Base-by-base conservation (phyloP, 23 tunicate species). In the Clavelina lepadiformis region DNA sequence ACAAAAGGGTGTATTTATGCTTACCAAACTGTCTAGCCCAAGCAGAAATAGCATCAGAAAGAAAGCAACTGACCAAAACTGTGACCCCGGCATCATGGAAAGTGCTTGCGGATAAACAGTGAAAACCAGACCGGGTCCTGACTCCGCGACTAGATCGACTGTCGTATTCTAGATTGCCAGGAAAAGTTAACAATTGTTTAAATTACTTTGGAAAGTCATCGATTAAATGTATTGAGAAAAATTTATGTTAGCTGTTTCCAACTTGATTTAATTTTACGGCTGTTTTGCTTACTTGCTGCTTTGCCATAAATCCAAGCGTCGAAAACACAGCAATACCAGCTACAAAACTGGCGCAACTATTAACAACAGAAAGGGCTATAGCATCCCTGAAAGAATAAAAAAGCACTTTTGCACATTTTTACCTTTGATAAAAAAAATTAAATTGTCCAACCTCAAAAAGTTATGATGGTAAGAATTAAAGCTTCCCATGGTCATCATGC, bases 251-350 rank as follows among this genome's bases (percentile, higher is more conserved):
- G 11, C 15, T 8, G 49, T 41, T 41, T 41, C 13, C 15, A 41
- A 41, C 15, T 8, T 15, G 15, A n/a, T n/a, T n/a, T n/a, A n/a
- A n/a, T n/a, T n/a, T n/a, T n/a, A n/a, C n/a, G n/a, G 15, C 49
- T 41, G 13, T 41, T 41, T 15, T 41, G 15, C 15, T 8, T 73
- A 73, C 79, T 57, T 73, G 79, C 53, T 79, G 81, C 32, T 72
- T 51, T 8, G 86, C 72, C 86, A 79, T 79, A 26, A 73, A 79
- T 41, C 86, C 86, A 22, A 74, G 69, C 5, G 63, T 68, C 25
- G 67, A 35, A 31, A 74, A 74, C 20, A 74, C 63, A 11, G 80
- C 80, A 45, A 74, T 37, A 11, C 80, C 80, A 5, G 80, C 69
- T 6, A 74, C 35, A 26, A 74, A 69, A 38, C 78, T 68, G 52